phyloP scores from a whole-genome alignment of 2,888 invertebrate species.

The Pachliopta kotzebuea region DNA sequence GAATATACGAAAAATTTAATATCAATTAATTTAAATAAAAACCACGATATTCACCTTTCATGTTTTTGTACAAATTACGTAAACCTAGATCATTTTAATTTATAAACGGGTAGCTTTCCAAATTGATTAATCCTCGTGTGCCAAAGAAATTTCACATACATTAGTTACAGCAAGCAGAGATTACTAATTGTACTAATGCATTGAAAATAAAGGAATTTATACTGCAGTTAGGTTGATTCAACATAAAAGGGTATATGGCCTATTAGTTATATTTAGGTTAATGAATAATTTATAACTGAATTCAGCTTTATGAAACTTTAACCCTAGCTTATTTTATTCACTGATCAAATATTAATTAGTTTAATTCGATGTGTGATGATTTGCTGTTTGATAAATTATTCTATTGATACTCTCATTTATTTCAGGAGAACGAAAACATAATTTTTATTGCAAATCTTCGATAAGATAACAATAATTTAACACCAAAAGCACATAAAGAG shows the following conservation, averaged over 20 bases:
- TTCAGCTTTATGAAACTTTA: background rate
- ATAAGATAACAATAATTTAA: no score
- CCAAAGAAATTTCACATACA: conserved; percentile 23
- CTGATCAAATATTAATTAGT: background rate
- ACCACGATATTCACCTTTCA: background rate
- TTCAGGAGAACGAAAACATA: no score
- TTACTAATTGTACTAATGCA: conserved; percentile 22
- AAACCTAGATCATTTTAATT: conserved; percentile 12
- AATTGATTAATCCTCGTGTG: conserved; percentile 26
- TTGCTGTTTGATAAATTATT: background rate
- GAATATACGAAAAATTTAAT: no score
- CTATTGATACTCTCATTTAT: background rate
- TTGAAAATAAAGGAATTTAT: conserved; percentile 12
- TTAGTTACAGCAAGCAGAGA: conserved; percentile 17
- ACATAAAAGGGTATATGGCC: background rate
- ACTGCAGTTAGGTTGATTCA: background rate
- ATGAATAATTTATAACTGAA: background rate
- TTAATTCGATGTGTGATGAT: background rate
- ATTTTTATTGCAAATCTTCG: no score
- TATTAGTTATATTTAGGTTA: conserved; percentile 6
- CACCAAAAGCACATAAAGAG: no score
- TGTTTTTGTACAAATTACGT: conserved; percentile 2
- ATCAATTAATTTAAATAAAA: background rate
- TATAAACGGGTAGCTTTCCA: conserved; percentile 9
- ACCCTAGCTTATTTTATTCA: no score